Evolutionary conservation across 2,888 invertebrate genomes (phyloP).

Genomic region (Torymus texanus): DNA sequence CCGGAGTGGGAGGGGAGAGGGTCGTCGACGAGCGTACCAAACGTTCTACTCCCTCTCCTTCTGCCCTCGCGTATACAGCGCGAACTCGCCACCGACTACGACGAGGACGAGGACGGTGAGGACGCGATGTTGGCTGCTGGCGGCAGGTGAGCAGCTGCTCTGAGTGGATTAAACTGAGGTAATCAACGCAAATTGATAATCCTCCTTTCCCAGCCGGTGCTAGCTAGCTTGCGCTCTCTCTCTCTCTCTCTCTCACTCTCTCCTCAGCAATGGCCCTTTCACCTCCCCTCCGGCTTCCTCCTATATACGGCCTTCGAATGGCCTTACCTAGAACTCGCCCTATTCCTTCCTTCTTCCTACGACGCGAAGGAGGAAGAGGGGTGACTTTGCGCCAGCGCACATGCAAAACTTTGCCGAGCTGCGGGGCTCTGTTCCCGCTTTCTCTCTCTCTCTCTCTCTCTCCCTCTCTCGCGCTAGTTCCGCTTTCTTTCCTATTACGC

Average conservation of each 20-base stretch:
- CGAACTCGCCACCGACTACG: constrained; percentile 20
- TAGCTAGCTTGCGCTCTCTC: constrained; percentile 1
- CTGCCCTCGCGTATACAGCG: background rate
- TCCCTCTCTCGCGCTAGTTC: constrained; percentile 15
- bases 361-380: background rate
- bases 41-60: background rate
- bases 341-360: constrained; percentile 2
- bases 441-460: background rate
- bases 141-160: constrained; percentile 70
- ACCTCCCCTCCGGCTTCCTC: constrained; percentile 20
- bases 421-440: background rate
- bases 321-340: constrained; percentile 19
- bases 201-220: constrained; percentile 63
- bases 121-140: constrained; percentile 45
- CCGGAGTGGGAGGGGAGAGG: constrained; percentile 49
- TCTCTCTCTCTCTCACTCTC: background rate
- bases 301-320: constrained; percentile 24
- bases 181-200: constrained; percentile 72
- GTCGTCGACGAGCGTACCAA: constrained; percentile 27
- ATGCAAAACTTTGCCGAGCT: constrained; percentile 42
- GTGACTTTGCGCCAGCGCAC: constrained; percentile 9
- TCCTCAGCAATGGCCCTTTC: constrained; percentile 41
- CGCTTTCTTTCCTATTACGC: constrained; percentile 13
- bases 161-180: constrained; percentile 72
- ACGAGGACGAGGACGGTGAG: constrained; percentile 40